Evolutionary conservation across 1,140 invertebrate species (phyloP).

Genomic region (Diabrotica virgifera): DNA sequence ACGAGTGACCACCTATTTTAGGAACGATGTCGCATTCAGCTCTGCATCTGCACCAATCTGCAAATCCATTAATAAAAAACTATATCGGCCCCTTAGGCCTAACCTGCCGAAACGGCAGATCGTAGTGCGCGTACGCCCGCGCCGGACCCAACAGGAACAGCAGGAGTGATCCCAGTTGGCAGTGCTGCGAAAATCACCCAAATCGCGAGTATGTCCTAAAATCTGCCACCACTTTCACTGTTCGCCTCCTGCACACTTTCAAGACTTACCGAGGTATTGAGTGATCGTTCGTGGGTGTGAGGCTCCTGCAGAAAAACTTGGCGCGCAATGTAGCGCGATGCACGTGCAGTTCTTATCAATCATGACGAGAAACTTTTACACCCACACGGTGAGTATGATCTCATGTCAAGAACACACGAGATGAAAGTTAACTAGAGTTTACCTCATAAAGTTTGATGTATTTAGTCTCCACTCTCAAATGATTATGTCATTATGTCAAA

Average conservation of each 20-base stretch:
- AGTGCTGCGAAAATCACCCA: slow-evolving; percentile 28
- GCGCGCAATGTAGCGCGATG: slow-evolving; percentile 25
- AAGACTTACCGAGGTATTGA: slow-evolving; percentile 14
- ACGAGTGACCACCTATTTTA: not conserved
- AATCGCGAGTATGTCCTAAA: slow-evolving; percentile 18
- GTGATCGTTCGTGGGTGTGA: slow-evolving; percentile 14
- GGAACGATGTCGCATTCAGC: not conserved
- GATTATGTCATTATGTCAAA: not conserved
- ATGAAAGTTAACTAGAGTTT: not conserved
- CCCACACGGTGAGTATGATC: slow-evolving; percentile 37
- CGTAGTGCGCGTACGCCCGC: slow-evolving; percentile 37
- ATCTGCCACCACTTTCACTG: slow-evolving; percentile 7
- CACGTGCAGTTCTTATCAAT: slow-evolving; percentile 21
- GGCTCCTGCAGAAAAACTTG: slow-evolving; percentile 12
- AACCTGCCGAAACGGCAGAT: not conserved
- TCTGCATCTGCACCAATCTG: not conserved
- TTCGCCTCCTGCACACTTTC: slow-evolving; percentile 6
- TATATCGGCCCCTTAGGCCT: not conserved
- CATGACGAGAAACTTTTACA: slow-evolving; percentile 42
- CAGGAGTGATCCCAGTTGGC: slow-evolving; percentile 13
- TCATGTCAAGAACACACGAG: not conserved
- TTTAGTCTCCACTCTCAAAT: not conserved
- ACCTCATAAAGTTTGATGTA: not conserved
- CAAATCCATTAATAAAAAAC: not conserved
- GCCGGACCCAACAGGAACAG: slow-evolving; percentile 8